Evolutionary conservation across 92 coral and sea anemone species (phyloP), one percentile per base, ranked within the genome.

Genomic region (Paramuricea clavata): DNA sequence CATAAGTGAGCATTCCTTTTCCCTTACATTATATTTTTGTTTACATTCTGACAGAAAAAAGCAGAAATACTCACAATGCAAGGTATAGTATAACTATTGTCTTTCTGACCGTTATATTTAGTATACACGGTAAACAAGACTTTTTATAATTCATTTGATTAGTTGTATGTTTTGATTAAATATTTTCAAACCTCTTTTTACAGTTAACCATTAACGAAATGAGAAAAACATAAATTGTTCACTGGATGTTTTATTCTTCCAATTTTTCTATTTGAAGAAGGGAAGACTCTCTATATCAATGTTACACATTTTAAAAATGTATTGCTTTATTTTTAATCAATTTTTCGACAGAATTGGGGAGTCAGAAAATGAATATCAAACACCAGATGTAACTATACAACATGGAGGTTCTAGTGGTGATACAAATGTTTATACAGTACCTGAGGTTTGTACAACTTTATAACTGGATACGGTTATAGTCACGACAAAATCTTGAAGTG

Each of bases 281-380:
- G n/a, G n/a, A n/a, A n/a, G n/a, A n/a, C n/a, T n/a, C n/a, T n/a
- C n/a, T n/a, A n/a, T n/a, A n/a, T n/a, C n/a, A n/a, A 4, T 39
- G 44, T 39, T 39, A 4, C 5, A 39, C 44, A 4, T 39, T 22
- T 28, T 60, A 1, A 25, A 22, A 26, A 25, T 22, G 30, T 6
- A 60, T 21, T 22, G 2, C 2, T 60, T 8, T 22, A 60, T 60
- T 60, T 60, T 60, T 5, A 60, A 60, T 22, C 26, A 3, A n/a
- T 16, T 23, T 56, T 60, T 22, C 21, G 68, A 31, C 72, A 65
- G 72, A 65, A 28, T 11, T 25, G 72, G 28, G 5, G 39, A 28
- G 31, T 30, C 72, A 33, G 60, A 74, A 74, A 74, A 49, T 44
- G 81, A 74, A 52, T 74, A 74, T 49, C 60, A 74, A 74, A 74